Percentiles rank a stretch among this genome's conserved stretches.
Conservation (phyloP, 2,797 vertebrate species). For the Babyrousa celebensis region DNA sequence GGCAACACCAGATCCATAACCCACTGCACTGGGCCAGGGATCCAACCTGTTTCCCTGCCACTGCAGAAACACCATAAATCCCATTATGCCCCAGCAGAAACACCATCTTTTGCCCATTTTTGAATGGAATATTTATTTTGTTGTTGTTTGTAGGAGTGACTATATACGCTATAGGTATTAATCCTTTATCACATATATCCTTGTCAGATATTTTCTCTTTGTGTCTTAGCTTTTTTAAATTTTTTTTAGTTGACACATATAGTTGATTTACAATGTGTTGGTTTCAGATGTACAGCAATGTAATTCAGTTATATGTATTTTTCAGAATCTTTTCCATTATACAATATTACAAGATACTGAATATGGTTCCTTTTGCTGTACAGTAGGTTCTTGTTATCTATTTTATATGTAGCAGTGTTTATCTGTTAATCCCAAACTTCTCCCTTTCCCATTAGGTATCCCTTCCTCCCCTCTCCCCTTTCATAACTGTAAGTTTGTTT, state of each 20-base stretch:
- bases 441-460: not conserved
- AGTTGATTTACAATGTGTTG: not conserved
- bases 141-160: not conserved
- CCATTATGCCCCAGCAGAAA: too few relatives aligned
- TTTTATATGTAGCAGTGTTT: not conserved
- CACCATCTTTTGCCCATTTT: not conserved
- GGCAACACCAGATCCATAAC: too few relatives aligned
- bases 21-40: too few relatives aligned
- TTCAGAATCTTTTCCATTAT: not conserved
- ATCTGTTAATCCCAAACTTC: not conserved
- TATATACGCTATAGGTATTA: constrained; percentile 10
- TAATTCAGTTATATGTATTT: not conserved
- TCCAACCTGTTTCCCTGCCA: too few relatives aligned
- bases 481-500: too few relatives aligned
- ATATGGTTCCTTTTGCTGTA: not conserved
- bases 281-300: not conserved
- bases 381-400: not conserved
- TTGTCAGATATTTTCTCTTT: not conserved
- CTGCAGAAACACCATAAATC: too few relatives aligned
- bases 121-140: not conserved
- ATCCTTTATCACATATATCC: not conserved
- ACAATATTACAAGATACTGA: not conserved
- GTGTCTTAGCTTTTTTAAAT: not conserved
- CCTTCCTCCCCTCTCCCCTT: not conserved
- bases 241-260: not conserved